Percentiles rank a stretch among this genome's conserved stretches.
phyloP scores from a whole-genome alignment of 2,888 invertebrate species.

The Agonopterix heracliana region DNA sequence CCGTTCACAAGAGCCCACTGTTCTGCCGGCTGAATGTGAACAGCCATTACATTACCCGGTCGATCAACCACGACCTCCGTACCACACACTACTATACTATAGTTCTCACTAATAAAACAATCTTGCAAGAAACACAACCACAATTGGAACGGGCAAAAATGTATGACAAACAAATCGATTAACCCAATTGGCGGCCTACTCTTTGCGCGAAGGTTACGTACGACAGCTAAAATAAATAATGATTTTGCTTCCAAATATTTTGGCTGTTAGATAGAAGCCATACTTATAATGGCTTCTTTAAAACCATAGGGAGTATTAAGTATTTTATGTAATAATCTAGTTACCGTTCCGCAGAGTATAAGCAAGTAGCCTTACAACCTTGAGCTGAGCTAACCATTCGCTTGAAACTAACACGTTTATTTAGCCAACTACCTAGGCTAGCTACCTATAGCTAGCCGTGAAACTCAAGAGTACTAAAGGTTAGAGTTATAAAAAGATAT shows the following conservation, averaged over 20 bases:
- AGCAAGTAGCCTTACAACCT: no score
- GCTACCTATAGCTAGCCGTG: no score
- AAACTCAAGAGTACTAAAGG: no score
- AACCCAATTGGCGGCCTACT: constrained; percentile 16
- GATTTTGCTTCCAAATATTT: neutral
- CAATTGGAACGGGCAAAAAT: constrained; percentile 9
- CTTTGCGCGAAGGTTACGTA: neutral
- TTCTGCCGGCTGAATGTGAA: constrained; percentile 44
- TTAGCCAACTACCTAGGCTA: no score
- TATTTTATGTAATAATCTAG: no score
- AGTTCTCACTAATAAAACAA: constrained; percentile 1
- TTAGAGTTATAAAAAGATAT: constrained; percentile 2
- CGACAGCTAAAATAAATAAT: neutral
- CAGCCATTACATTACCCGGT: constrained; percentile 35
- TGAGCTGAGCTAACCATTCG: no score
- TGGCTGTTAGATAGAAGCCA: no score
- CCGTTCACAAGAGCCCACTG: constrained; percentile 53
- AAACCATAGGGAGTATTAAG: no score
- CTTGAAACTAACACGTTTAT: no score
- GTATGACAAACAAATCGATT: constrained; percentile 22
- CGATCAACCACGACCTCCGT: constrained; percentile 30
- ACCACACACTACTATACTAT: constrained; percentile 15
- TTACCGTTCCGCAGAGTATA: no score
- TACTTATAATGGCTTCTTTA: no score
- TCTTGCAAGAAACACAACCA: constrained; percentile 4